These are phyloP conservation scores for Piaya cayana DNA, from an alignment of 2,113 vertebrate genomes.

Conservation along the genomic window DNA sequence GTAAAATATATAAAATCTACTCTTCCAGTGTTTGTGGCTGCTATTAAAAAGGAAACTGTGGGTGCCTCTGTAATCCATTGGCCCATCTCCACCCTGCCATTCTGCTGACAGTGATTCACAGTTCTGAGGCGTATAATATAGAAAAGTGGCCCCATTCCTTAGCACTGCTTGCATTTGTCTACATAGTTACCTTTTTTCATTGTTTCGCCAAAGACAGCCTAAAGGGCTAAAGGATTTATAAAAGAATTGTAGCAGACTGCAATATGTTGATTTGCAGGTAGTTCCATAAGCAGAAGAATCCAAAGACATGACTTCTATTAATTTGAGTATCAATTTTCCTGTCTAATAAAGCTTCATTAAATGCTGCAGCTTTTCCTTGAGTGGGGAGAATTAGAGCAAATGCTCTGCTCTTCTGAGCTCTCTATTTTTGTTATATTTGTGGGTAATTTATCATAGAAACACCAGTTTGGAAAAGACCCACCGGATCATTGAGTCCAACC, in stretches of 20 bases:
- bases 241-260: not conserved
- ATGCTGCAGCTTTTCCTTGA: not conserved
- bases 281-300: not conserved
- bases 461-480: too few relatives aligned
- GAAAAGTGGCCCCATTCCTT: not conserved
- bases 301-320: not conserved
- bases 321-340: not conserved
- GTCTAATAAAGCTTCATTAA: not conserved
- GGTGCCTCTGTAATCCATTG: not conserved
- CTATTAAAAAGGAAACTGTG: not conserved
- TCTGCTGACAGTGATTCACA: not conserved
- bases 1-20: not conserved
- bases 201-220: not conserved
- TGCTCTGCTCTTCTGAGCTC: not conserved
- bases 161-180: not conserved
- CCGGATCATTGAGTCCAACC: too few relatives aligned
- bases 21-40: not conserved
- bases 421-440: not conserved
- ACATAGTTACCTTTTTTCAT: not conserved
- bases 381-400: not conserved
- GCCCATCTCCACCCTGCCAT: not conserved
- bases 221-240: not conserved
- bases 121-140: not conserved
- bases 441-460: not conserved
- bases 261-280: not conserved